Base-by-base conservation (phyloP, 2,888 invertebrate species). In the Incurvaria masculella region DNA sequence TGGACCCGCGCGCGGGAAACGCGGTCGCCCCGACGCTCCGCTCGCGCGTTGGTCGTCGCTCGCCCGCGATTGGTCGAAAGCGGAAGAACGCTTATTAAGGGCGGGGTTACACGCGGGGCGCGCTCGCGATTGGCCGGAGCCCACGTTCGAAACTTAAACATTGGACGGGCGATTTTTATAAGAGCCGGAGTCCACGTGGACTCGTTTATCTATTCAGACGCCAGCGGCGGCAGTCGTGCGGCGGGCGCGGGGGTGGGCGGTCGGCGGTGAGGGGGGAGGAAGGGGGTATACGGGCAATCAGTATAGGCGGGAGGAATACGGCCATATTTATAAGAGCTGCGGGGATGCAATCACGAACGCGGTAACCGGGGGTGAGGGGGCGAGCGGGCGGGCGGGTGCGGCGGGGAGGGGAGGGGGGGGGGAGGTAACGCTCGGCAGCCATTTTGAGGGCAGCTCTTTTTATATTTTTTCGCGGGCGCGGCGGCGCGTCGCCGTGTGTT, bases 381-480 rank as follows among this genome's bases (percentile, higher is more conserved):
- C 41, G 42, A 42, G 44, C 46, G 62, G 63, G 68, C 64, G 64
- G 67, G 45, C 44, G 70, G 70, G 49, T 33, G 47, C 48, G 51
- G 42, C 48, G 49, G 59, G 67, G 62, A 59, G 63, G 49, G 50
- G 53, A 52, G 53, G 51, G 52, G 53, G 68, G 70, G 72, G 70
- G 68, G 70, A 72, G 48, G 48, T 50, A 50, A 49, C 49, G 69
- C 72, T 64, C 81, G 83, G 84, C 84, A 83, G 84, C 84, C 84
- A 84, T 84, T 84, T 84, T 84, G 84, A 84, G 84, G 84, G 83
- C 82, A 81, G 83, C 81, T 83, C 83, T 81, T 79, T 79, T 79
- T 76, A 75, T 82, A 63, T 80, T 78, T 79, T 78, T 78, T 79
- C 75, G 74, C 72, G 76, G 74, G 75, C 74, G 73, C 75, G 76